These are phyloP conservation scores for Leptestheria dahalacensis DNA, from an alignment of 1,140 invertebrate genomes.

Conservation along the genomic window DNA sequence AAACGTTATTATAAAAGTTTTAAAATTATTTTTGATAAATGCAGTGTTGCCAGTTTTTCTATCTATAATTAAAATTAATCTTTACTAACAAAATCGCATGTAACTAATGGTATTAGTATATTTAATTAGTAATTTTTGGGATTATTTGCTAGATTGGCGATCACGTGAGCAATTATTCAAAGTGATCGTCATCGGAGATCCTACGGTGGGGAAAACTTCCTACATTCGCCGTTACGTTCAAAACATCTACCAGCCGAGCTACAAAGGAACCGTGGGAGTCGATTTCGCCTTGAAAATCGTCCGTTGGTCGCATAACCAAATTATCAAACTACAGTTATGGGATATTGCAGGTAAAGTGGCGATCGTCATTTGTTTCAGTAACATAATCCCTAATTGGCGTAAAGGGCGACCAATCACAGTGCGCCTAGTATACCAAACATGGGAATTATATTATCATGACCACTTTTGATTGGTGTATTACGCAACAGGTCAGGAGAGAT, in stretches of 20 bases:
- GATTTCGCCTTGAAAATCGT: slow-evolving; percentile 45
- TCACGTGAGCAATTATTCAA: slow-evolving; percentile 26
- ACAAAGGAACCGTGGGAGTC: slow-evolving; percentile 39
- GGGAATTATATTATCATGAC: too few species aligned
- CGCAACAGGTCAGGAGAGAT: slow-evolving; percentile 41
- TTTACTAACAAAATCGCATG: too few species aligned
- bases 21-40: not conserved
- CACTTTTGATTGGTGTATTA: too few species aligned
- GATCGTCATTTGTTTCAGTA: not conserved
- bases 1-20: too few species aligned
- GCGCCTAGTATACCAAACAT: too few species aligned
- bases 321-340: slow-evolving; percentile 42
- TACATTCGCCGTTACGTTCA: slow-evolving; percentile 37
- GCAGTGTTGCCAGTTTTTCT: not conserved
- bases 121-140: too few species aligned
- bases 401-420: too few species aligned
- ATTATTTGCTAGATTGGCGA: not conserved
- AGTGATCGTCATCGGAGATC: slow-evolving; percentile 37
- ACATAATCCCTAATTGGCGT: not conserved
- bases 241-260: slow-evolving; percentile 32
- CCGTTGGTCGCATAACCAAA: slow-evolving; percentile 37
- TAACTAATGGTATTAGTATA: too few species aligned
- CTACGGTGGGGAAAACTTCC: slow-evolving; percentile 36
- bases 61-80: not conserved
- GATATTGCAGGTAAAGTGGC: slow-evolving; percentile 39